Evolutionary conservation across 2,113 vertebrate genomes (phyloP), one percentile per base, ranked within the genome.

Genomic region (Peromyscus polionotus): DNA sequence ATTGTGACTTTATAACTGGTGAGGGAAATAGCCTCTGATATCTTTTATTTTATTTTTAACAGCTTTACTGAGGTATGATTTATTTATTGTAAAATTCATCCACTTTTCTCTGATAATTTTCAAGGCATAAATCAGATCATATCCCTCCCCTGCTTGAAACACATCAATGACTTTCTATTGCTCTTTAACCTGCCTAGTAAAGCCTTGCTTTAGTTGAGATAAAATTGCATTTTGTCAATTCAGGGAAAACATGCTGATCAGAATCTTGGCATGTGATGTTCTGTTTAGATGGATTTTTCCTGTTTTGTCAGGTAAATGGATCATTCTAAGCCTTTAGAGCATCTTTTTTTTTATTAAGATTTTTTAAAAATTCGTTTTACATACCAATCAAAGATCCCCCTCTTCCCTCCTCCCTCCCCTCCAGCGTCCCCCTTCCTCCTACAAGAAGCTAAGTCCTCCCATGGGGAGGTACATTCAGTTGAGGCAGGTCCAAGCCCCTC

Each of bases 21-120:
- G 5, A 42, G 19, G 45, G 51, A 51, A 94, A 91, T 94, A 83
- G 3, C 5, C 39, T 68, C 85, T 85, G 5, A 89, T 95, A 5
- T 85, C 24, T 14, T 75, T 94, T n/a, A 73, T 73, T 73, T 90
- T 94, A 84, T 91, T 28, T 67, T 84, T 93, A 96, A 65, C 19
- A 81, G 48, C 20, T 95, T 75, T 68, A 84, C 63, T 90, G 48
- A 96, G 73, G 42, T 48, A 51, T 68, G 87, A 90, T 90, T 91
- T 91, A 90, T 94, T 75, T 93, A 77, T 8, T 72, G 80, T 89
- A 96, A 93, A 84, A 92, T 67, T 79, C 11, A 90, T 90, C 48
- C 51, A 92, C 83, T 95, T 92, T 51, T 72, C 45, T 45, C 45
- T 39, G 36, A n/a, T 75, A n/a, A 20, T 10, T 89, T 89, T 61